Evolutionary conservation across 2,888 invertebrate species (phyloP).

Genomic region (Chirona hameri): DNA sequence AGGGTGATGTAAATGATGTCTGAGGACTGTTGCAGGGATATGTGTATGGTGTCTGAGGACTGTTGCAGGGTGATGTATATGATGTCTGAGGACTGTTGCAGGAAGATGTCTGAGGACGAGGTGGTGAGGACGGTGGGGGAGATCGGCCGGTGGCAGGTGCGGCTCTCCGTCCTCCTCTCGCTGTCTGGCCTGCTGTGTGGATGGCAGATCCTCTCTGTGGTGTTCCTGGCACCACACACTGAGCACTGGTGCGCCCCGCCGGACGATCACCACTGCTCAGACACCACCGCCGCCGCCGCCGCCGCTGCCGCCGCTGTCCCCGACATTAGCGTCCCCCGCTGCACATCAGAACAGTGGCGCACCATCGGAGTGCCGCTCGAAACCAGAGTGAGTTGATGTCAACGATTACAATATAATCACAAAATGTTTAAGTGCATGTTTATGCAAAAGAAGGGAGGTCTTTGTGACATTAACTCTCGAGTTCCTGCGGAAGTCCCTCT

Average conservation of each 20-base stretch:
- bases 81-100: too few relatives aligned
- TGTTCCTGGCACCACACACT: constrained; percentile 65
- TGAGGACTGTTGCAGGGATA: too few relatives aligned
- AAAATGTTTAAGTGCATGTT: too few relatives aligned
- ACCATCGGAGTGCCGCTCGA: neutral
- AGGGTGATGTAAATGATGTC: too few relatives aligned
- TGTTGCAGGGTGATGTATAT: neutral
- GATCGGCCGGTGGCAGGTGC: constrained; percentile 71
- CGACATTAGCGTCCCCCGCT: neutral
- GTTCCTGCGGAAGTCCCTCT: too few relatives aligned
- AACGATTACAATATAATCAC: too few relatives aligned
- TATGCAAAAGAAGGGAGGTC: too few relatives aligned
- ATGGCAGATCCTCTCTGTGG: constrained; percentile 72
- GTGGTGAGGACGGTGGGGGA: constrained; percentile 67
- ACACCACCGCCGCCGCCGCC: neutral
- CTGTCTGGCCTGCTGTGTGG: constrained; percentile 75
- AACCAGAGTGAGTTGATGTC: neutral
- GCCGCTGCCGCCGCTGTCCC: neutral
- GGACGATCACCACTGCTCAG: neutral
- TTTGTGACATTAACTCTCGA: too few relatives aligned
- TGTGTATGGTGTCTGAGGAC: too few relatives aligned
- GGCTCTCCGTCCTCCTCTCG: constrained; percentile 68
- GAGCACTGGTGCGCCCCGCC: constrained; percentile 68
- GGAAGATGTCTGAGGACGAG: constrained; percentile 50
- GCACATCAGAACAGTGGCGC: neutral